These are phyloP conservation scores for Latheticus oryzae DNA, from an alignment of 2,888 invertebrate species.

Conservation along the genomic window DNA sequence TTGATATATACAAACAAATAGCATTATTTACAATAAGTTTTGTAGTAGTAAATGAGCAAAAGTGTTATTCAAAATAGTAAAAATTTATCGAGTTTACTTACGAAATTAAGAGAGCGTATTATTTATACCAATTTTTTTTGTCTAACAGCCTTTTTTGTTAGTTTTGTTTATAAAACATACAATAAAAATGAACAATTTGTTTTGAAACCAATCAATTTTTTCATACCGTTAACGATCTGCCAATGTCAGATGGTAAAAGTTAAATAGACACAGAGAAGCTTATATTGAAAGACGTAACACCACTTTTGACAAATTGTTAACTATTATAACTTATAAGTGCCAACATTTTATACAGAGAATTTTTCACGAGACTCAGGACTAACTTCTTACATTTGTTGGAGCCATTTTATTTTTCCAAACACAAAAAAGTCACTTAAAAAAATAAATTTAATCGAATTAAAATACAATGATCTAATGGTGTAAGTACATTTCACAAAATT, in stretches of 20 bases:
- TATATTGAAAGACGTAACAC: constrained; percentile 48
- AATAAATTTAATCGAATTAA: constrained; percentile 48
- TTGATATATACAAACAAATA: constrained; percentile 48
- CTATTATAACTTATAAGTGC: constrained; percentile 41
- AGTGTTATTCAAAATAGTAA: constrained; percentile 50
- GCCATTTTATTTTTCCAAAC: constrained; percentile 40
- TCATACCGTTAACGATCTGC: constrained; percentile 44
- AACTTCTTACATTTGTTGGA: constrained; percentile 40
- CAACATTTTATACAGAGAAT: constrained; percentile 42
- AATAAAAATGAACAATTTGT: constrained; percentile 40
- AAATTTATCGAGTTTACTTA: constrained; percentile 37
- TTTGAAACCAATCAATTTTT: constrained; percentile 29
- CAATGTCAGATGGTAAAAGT: constrained; percentile 39
- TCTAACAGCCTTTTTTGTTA: constrained; percentile 60
- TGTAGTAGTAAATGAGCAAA: constrained; percentile 43
- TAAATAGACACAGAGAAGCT: constrained; percentile 47
- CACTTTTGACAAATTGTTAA: constrained; percentile 46
- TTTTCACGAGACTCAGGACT: constrained; percentile 45
- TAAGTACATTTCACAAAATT: constrained; percentile 63
- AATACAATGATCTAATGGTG: constrained; percentile 51
- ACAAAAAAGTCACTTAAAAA: constrained; percentile 40
- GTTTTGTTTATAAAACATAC: constrained; percentile 59
- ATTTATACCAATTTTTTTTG: constrained; percentile 51
- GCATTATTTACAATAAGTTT: constrained; percentile 47
- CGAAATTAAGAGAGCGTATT: constrained; percentile 51